Evolutionary conservation across 2,113 vertebrate genomes (phyloP).

Genomic region (Elephantulus edwardii): DNA sequence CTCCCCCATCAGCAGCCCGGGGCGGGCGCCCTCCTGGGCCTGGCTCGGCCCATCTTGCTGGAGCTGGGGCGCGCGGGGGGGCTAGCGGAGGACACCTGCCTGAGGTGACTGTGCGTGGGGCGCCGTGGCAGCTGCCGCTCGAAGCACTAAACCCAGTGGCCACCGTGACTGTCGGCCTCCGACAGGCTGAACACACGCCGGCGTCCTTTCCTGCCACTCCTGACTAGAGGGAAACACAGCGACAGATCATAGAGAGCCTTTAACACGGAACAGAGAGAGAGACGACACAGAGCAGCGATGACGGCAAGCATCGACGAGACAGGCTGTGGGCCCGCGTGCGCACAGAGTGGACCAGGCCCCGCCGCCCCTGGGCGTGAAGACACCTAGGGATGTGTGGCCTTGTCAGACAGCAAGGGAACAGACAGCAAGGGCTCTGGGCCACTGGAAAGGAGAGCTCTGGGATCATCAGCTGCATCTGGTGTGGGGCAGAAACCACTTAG

Average conservation of each 20-base stretch:
- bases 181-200: constrained; percentile 92
- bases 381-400: not conserved
- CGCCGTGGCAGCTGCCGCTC: constrained; percentile 83
- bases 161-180: constrained; percentile 91
- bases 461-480: not conserved
- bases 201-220: constrained; percentile 91
- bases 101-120: constrained; percentile 82
- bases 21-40: not conserved
- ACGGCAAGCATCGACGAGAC: not conserved
- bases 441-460: not conserved
- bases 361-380: too few relatives aligned
- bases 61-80: constrained; percentile 71
- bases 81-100: constrained; percentile 86
- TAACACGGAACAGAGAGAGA: constrained; percentile 79
- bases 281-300: constrained; percentile 80
- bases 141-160: constrained; percentile 94
- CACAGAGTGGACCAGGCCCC: too few relatives aligned
- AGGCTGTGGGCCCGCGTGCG: not conserved
- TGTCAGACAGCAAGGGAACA: not conserved
- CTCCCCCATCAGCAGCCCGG: not conserved
- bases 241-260: constrained; percentile 87
- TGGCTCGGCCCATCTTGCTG: constrained; percentile 45
- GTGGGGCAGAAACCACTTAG: constrained; percentile 12
- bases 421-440: not conserved
- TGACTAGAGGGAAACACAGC: constrained; percentile 93